Evolutionary conservation across 2,888 invertebrate species (phyloP).

Genomic region (Laothoe populi): DNA sequence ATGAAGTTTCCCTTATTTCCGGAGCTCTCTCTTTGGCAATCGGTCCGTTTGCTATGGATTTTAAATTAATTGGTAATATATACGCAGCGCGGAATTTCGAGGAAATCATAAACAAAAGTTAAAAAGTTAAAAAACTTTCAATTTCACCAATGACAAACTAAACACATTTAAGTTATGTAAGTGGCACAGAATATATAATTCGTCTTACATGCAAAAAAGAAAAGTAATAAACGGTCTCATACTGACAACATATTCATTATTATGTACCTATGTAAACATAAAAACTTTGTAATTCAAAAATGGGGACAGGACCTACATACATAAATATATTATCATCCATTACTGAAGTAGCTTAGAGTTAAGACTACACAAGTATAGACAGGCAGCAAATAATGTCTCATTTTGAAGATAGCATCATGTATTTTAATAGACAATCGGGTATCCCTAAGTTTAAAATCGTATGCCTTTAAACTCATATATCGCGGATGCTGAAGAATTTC

Average conservation of each 20-base stretch:
- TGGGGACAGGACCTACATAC: too few relatives aligned
- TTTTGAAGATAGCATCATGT: too few relatives aligned
- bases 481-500: too few relatives aligned
- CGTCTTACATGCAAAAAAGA: not conserved
- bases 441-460: too few relatives aligned
- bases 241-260: too few relatives aligned
- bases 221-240: not conserved
- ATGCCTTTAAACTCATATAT: too few relatives aligned
- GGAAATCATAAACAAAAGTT: conserved; percentile 14
- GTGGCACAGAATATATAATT: conserved; percentile 5
- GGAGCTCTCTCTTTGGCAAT: conserved; percentile 37
- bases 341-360: too few relatives aligned
- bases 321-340: too few relatives aligned
- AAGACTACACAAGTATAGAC: too few relatives aligned
- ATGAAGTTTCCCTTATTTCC: conserved; percentile 55
- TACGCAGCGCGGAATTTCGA: conserved; percentile 10
- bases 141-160: conserved; percentile 21
- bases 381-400: too few relatives aligned
- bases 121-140: conserved; percentile 24
- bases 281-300: not conserved
- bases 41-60: not conserved
- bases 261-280: not conserved
- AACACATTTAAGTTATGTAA: conserved; percentile 18
- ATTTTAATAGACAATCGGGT: too few relatives aligned
- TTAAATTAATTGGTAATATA: conserved; percentile 14